phyloP scores from a whole-genome alignment of 2,888 invertebrate genomes.

The Blastobasis adustella region DNA sequence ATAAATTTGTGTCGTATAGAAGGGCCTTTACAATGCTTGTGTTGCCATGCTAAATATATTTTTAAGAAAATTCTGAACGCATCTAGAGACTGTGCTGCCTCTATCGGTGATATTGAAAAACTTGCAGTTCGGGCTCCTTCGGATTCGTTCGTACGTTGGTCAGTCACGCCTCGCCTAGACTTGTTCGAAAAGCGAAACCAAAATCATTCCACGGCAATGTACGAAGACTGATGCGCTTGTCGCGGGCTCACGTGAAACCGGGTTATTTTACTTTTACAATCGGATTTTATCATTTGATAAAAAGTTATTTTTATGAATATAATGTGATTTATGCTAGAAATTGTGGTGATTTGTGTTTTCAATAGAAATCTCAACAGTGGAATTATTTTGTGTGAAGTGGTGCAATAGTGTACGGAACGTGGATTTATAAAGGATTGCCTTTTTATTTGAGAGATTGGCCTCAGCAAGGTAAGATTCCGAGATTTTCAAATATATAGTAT shows the following conservation, averaged over 20 bases:
- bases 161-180: conserved; percentile 70
- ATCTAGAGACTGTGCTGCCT: conserved; percentile 33
- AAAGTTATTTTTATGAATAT: conserved; percentile 17
- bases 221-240: conserved; percentile 71
- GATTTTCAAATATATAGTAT: conserved; percentile 18
- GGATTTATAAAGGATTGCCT: conserved; percentile 65
- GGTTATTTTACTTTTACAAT: conserved; percentile 56
- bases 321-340: conserved; percentile 32
- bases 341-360: conserved; percentile 62
- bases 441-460: conserved; percentile 40
- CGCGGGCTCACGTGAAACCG: conserved; percentile 62
- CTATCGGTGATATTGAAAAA: conserved; percentile 26
- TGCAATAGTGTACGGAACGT: conserved; percentile 60
- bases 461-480: conserved; percentile 49
- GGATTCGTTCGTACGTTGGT: conserved; percentile 54
- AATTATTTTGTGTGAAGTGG: conserved; percentile 56
- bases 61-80: conserved; percentile 25
- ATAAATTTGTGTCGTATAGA: too few species aligned
- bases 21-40: too few species aligned
- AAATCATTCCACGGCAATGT: conserved; percentile 71
- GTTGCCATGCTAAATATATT: too few species aligned
- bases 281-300: conserved; percentile 54
- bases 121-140: conserved; percentile 22
- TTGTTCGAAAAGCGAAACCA: conserved; percentile 71
- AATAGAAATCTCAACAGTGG: conserved; percentile 50